Evolutionary conservation across 2,888 invertebrate species (phyloP), one percentile per base, ranked within the genome.

Genomic region (Caenorhabditis sp.): DNA sequence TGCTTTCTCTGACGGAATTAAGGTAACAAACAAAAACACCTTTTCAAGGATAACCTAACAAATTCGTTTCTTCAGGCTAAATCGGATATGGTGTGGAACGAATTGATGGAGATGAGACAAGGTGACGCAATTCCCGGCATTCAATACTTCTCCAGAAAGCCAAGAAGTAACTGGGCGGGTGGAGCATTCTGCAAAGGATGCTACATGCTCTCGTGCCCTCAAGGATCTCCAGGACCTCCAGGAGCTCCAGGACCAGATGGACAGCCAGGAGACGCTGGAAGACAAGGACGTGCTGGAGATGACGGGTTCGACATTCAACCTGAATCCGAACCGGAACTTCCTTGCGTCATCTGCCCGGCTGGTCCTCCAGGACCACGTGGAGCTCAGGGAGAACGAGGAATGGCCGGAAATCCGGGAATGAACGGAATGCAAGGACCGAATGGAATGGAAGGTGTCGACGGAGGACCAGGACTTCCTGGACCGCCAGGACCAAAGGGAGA

Each of bases 311-410:
- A 89, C 73, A 84, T 89, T 32, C 85, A 87, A 41, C 76, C 88
- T 35, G 88, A 87, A 56, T 80, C 84, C 0, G 85, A 89, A 32
- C 83, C 85, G 11, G 89, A 89, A 27, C 78, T 89, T 30, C 87
- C 88, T 6, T 89, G 89, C 59, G 84, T 86, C 6, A 86, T 89
- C 41, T 89, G 89, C 45, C 88, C 88, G 20, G 88, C 83, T 26
- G 89, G 89, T 45, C 89, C 89, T n/a, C 87, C 87, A 17, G 88
- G 88, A 37, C 85, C 84, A 50, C 65, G 84, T 48, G 89, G 89
- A 48, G 70, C 81, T n/a, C 88, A 87, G 65, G 89, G 89, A 48
- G 88, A 89, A 55, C 80, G 88, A 30, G 89, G 88, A 13, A 72
- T 83, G 55, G 63, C 83, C 20, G 88, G 85, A 22, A 50, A 73